These are phyloP conservation scores for Sterrhoptilus dennistouni DNA, from an alignment of 2,113 vertebrate genomes.

Conservation along the genomic window DNA sequence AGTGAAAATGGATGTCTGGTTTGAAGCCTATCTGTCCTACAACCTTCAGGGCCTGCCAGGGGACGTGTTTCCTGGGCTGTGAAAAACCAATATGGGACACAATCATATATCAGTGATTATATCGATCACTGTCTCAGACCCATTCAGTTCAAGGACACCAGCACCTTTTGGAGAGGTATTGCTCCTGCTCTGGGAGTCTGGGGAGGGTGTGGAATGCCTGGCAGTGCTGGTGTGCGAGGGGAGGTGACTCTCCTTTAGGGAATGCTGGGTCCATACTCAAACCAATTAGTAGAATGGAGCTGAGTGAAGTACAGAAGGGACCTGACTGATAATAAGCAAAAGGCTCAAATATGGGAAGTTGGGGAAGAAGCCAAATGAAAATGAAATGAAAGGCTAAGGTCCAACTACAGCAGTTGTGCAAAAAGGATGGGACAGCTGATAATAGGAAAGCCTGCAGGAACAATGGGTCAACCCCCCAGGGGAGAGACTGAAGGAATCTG, in stretches of 20 bases:
- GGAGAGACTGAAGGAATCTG: background rate
- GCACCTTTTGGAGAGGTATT: background rate
- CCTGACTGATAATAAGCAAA: constrained; percentile 53
- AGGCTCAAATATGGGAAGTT: constrained; percentile 51
- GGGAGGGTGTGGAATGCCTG: accelerated
- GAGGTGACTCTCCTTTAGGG: background rate
- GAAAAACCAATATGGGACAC: constrained; percentile 59
- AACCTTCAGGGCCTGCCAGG: constrained; percentile 58
- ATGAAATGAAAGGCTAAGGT: constrained; percentile 61
- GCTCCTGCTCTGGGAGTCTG: background rate
- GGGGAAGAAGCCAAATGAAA: constrained; percentile 71
- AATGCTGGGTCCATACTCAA: background rate
- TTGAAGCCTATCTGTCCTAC: constrained; percentile 42
- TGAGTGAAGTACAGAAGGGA: constrained; percentile 25
- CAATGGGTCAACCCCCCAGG: background rate
- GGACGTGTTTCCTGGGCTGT: constrained; percentile 59
- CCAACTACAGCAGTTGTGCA: constrained; percentile 18
- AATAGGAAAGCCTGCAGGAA: constrained; percentile 20
- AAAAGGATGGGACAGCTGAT: background rate
- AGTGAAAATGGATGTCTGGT: constrained; percentile 23
- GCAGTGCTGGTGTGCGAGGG: background rate
- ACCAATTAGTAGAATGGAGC: constrained; percentile 57
- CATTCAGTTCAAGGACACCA: constrained; percentile 21
- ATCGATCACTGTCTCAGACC: constrained; percentile 53
- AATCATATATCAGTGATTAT: constrained; percentile 42